A percentile compares a stretch with the other conserved stretches of the same genome.
These are phyloP conservation scores for Brachionus rubens DNA, from an alignment of 1,140 invertebrate genomes.

Conservation along the genomic window DNA sequence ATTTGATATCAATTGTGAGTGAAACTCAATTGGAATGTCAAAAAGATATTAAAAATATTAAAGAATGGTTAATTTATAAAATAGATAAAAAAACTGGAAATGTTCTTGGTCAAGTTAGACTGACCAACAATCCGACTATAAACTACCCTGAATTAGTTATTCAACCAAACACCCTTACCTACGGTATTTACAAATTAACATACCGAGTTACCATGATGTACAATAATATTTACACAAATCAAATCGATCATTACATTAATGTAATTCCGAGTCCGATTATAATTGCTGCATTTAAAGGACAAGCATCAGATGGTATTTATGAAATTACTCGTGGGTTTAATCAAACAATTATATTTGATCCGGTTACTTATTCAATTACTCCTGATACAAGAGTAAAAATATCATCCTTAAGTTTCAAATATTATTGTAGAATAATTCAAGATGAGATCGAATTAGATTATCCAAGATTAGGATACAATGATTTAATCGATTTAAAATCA, in stretches of 20 bases:
- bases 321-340: neutral
- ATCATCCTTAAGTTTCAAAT: neutral
- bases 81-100: neutral
- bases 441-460: slow-evolving; percentile 9
- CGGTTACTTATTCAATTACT: slow-evolving; percentile 1
- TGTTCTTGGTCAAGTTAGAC: neutral
- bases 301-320: neutral
- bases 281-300: neutral
- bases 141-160: slow-evolving; percentile 39
- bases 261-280: neutral
- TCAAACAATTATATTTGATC: neutral
- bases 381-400: neutral
- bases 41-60: neutral
- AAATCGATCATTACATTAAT: neutral
- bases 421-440: slow-evolving; percentile 1
- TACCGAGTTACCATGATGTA: slow-evolving; percentile 18
- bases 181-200: slow-evolving; percentile 20
- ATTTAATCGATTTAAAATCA: neutral
- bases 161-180: neutral
- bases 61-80: slow-evolving; percentile 34
- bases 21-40: slow-evolving; percentile 9
- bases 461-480: neutral
- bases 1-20: neutral
- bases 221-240: neutral
- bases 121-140: slow-evolving; percentile 10